Evolutionary conservation across 2,888 invertebrate species (phyloP).

Genomic region (Drosophila anomalata): DNA sequence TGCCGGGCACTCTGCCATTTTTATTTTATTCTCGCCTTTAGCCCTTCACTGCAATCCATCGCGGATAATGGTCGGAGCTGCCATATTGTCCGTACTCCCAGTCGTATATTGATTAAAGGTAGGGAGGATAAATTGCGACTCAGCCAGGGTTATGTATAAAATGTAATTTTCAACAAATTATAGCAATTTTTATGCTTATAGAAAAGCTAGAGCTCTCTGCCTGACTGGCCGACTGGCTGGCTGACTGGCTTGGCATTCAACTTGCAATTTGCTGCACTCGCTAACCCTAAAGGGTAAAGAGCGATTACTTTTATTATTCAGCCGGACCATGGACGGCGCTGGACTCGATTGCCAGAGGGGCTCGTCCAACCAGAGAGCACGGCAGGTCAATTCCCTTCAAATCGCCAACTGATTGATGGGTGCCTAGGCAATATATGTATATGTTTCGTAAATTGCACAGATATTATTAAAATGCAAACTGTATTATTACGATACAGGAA

Average conservation of each 20-base stretch:
- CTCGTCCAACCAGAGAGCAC: slow-evolving; percentile 1
- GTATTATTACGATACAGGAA: slow-evolving; percentile 67
- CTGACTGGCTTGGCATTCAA: slow-evolving; percentile 43
- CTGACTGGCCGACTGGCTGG: background rate
- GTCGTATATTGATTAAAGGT: slow-evolving; percentile 50
- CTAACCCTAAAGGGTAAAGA: slow-evolving; percentile 82
- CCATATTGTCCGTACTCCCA: slow-evolving; percentile 23
- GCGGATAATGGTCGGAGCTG: slow-evolving; percentile 59
- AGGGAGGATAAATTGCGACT: slow-evolving; percentile 65
- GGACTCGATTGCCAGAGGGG: slow-evolving; percentile 54
- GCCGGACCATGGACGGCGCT: slow-evolving; percentile 29
- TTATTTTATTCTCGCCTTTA: slow-evolving; percentile 12
- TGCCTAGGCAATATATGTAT: slow-evolving; percentile 74
- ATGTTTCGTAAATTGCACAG: slow-evolving; percentile 58
- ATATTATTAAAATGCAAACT: slow-evolving; percentile 71
- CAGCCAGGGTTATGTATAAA: slow-evolving; percentile 74
- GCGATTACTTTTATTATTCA: slow-evolving; percentile 82
- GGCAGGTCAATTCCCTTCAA: slow-evolving; percentile 75
- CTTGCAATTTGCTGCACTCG: slow-evolving; percentile 74
- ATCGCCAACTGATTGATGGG: slow-evolving; percentile 79
- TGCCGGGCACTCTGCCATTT: slow-evolving; percentile 7
- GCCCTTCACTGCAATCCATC: slow-evolving; percentile 66
- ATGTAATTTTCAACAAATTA: slow-evolving; percentile 80
- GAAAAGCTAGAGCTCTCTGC: slow-evolving; percentile 48
- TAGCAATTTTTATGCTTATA: slow-evolving; percentile 81